phyloP scores from a whole-genome alignment of 1,140 invertebrate species.

The Macrosteles quadrilineatus region DNA sequence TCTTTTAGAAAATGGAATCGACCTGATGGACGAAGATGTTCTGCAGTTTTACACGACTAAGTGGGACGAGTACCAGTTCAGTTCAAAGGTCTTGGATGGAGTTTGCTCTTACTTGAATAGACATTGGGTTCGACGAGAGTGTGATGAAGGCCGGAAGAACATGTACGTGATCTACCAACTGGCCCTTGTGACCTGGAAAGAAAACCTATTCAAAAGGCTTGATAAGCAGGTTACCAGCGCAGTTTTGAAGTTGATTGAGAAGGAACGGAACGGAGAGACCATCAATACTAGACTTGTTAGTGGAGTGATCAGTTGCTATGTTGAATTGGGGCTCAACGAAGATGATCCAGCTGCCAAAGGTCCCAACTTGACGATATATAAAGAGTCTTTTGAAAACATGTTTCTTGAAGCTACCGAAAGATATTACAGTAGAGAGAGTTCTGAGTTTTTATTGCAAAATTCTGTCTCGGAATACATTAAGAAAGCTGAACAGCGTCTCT shows the following conservation, averaged over 20 bases:
- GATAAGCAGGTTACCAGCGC: conserved; percentile 97
- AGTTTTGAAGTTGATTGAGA: conserved; percentile 93
- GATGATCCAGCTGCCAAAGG: conserved; percentile 74
- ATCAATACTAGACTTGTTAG: conserved; percentile 96
- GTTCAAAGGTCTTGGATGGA: conserved; percentile 95
- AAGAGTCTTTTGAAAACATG: conserved; percentile 92
- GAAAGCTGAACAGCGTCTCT: conserved; percentile 89
- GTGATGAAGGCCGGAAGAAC: conserved; percentile 94
- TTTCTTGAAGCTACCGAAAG: conserved; percentile 95
- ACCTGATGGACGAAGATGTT: conserved; percentile 94
- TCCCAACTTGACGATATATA: conserved; percentile 90
- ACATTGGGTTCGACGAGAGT: conserved; percentile 98
- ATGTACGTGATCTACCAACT: conserved; percentile 99
- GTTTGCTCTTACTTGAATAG: conserved; percentile 97
- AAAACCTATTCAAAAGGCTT: conserved; percentile 90
- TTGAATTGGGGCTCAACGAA: conserved; percentile 81
- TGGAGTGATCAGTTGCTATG: conserved; percentile 79
- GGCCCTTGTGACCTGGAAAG: conserved; percentile 96
- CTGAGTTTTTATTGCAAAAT: conserved; percentile 92
- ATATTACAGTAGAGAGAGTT: conserved; percentile 94
- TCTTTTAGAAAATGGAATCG: conserved; percentile 82
- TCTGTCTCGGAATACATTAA: conserved; percentile 99
- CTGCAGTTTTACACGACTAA: conserved; percentile 94
- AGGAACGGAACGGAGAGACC: conserved; percentile 93
- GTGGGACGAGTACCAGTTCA: conserved; percentile 99